phyloP scores from a whole-genome alignment of 2,888 invertebrate genomes.

The Sinotaia quadrata region DNA sequence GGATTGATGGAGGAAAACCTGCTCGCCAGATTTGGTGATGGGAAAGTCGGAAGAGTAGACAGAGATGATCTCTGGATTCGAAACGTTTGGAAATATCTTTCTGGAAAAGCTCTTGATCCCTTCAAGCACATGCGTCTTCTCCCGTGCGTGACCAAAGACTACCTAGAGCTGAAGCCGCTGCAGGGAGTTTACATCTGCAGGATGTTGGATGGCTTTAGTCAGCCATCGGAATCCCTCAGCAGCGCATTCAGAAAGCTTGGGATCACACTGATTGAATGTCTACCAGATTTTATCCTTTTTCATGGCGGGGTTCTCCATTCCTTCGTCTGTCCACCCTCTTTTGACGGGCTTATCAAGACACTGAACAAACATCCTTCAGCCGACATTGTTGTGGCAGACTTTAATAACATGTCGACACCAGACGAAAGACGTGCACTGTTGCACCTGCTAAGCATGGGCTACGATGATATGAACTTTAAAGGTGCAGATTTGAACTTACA shows the following conservation, averaged over 20 bases:
- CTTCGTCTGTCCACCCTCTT: slow-evolving; percentile 21
- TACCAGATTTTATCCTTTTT: slow-evolving; percentile 6
- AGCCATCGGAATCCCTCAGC: not conserved
- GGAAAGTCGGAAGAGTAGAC: not conserved
- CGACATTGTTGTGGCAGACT: not conserved
- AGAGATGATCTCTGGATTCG: not conserved
- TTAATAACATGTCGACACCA: slow-evolving; percentile 3
- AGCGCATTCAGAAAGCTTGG: slow-evolving; percentile 4
- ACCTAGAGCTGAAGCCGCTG: not conserved
- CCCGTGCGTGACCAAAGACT: not conserved
- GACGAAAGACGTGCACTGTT: slow-evolving; percentile 5
- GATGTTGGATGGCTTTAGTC: slow-evolving; percentile 1
- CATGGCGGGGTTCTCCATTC: slow-evolving; percentile 4
- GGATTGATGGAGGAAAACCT: not conserved
- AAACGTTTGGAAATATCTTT: slow-evolving; percentile 1
- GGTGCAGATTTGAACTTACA: too few relatives aligned
- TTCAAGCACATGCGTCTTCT: slow-evolving; percentile 8
- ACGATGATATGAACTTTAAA: not conserved
- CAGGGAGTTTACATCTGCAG: slow-evolving; percentile 7
- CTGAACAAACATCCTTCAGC: not conserved
- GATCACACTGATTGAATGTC: not conserved
- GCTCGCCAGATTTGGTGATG: not conserved
- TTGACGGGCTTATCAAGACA: slow-evolving; percentile 18
- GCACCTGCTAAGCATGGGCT: not conserved
- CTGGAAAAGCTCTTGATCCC: not conserved